Evolutionary conservation across 2,888 invertebrate genomes (phyloP), one percentile per base, ranked within the genome.

Genomic region (Brachycybe producta): DNA sequence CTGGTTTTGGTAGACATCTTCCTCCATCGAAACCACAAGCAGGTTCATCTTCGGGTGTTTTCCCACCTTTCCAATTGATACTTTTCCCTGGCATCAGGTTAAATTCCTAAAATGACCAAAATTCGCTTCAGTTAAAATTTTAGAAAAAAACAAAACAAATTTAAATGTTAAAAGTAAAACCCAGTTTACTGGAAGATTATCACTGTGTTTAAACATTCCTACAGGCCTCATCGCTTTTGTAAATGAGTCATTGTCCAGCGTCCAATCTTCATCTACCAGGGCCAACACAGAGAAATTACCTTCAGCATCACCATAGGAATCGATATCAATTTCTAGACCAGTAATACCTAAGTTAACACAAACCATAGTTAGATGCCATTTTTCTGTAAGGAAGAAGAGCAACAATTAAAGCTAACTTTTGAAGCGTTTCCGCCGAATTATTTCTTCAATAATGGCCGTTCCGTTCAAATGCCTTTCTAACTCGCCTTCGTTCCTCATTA

Each of bases 311-410:
- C 91, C 91, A 56, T 84, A 81, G 2, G 74, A 76, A 64, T 92
- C 88, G 61, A 92, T 87, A 58, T 84, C 84, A 61, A 95, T 90
- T 54, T 82, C 82, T 64, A 91, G 84, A 17, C 97, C 97, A 49
- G 90, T 86, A 61, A 95, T 81, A 77, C 95, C 94, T 94, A 61
- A 1, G 60, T 59, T 52, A 52, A 47, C 8, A 5, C 8, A 21
- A 23, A 17, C 19, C 8, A 13, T 7, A 23, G 7, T 41, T 5
- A 41, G 7, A 8, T 17, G 8, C 7, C n/a, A n/a, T n/a, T n/a
- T n/a, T n/a, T n/a, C n/a, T n/a, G n/a, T n/a, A n/a, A n/a, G n/a
- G n/a, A n/a, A 39, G 13, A 39, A 32, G 13, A 32, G 32, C 11
- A 32, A 13, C 11, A 11, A 13, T 11, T 32, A 32, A 32, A 32